phyloP scores from a whole-genome alignment of 2,888 invertebrate species.

The Xanthia togata region DNA sequence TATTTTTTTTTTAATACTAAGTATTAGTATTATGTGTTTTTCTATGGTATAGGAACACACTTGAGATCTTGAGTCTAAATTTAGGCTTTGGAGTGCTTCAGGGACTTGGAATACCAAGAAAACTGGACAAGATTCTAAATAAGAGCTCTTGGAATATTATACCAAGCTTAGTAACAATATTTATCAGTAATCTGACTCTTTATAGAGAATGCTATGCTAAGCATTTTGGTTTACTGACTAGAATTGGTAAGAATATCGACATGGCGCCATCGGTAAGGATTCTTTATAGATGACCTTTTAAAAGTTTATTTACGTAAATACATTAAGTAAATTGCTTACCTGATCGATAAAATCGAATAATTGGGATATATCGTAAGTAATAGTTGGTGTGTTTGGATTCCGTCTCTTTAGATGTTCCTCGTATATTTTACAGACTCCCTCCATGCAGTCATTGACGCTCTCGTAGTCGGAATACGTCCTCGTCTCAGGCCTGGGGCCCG shows the following conservation, averaged over 20 bases:
- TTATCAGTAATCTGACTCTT: neutral
- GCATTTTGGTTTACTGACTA: neutral
- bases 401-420: conserved; percentile 99
- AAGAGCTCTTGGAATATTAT: neutral
- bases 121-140: neutral
- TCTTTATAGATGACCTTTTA: conserved; percentile 6
- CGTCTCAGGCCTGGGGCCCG: conserved; percentile 97
- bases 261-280: neutral
- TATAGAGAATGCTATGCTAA: conserved; percentile 7
- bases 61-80: neutral
- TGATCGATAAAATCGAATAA: conserved; percentile 99
- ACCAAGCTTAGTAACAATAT: neutral
- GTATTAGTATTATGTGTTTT: too few species aligned
- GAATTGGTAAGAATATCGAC: neutral
- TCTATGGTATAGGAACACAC: neutral
- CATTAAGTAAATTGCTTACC: conserved; percentile 77
- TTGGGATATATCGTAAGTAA: conserved; percentile 99
- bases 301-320: neutral
- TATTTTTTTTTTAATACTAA: too few species aligned
- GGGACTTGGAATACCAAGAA: neutral
- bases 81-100: neutral
- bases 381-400: conserved; percentile 98
- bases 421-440: conserved; percentile 99
- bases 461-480: conserved; percentile 99
- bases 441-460: conserved; percentile 99